phyloP scores from a whole-genome alignment of 2,113 vertebrate genomes.

The Motacilla tschutschensis region DNA sequence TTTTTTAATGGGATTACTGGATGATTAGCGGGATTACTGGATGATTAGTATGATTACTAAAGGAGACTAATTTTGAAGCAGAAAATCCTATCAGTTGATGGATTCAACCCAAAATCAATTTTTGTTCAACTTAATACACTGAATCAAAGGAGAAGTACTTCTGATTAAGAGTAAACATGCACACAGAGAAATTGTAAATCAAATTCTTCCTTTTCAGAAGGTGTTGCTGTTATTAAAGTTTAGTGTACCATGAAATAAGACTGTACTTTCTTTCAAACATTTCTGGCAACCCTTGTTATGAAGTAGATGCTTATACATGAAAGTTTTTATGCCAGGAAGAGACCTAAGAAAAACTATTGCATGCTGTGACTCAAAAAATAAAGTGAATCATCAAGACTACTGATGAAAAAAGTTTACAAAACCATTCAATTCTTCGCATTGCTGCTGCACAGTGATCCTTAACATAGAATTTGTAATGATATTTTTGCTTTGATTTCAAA shows the following conservation, averaged over 20 bases:
- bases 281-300: conserved; percentile 49
- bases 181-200: conserved; percentile 60
- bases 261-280: conserved; percentile 50
- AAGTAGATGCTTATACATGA: background rate
- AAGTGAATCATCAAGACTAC: background rate
- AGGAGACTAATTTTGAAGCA: conserved; percentile 49
- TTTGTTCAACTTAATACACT: conserved; percentile 32
- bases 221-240: conserved; percentile 54
- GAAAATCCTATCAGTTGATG: conserved; percentile 53
- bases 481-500: background rate
- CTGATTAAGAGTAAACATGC: conserved; percentile 61
- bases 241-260: conserved; percentile 71
- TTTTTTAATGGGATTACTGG: background rate
- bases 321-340: conserved; percentile 23
- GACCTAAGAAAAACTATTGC: background rate
- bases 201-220: conserved; percentile 52
- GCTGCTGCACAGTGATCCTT: background rate
- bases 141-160: conserved; percentile 51
- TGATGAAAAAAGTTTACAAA: background rate
- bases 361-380: background rate
- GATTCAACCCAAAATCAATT: conserved; percentile 66
- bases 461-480: background rate
- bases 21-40: conserved; percentile 49
- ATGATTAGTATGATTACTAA: conserved; percentile 51
- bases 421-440: background rate